These are phyloP conservation scores for Allacma fusca DNA, from an alignment of 2,888 invertebrate genomes.

Conservation along the genomic window DNA sequence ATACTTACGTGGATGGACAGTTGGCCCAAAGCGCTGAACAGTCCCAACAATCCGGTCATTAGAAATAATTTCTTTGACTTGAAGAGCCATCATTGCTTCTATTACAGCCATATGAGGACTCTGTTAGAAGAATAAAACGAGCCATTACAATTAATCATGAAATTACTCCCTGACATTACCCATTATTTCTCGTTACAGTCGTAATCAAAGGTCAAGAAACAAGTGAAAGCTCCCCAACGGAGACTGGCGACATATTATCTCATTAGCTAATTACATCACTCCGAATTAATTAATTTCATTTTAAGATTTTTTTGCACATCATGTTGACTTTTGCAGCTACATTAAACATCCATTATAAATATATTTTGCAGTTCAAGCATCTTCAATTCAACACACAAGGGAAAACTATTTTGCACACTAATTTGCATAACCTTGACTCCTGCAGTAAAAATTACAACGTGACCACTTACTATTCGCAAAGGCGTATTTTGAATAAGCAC, in stretches of 20 bases:
- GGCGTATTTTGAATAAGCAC: conserved; percentile 95
- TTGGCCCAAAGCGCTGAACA: conserved; percentile 74
- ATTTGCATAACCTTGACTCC: background rate
- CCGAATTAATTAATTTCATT: no score
- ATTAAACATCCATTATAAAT: no score
- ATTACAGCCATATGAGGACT: conserved; percentile 94
- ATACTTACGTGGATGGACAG: conserved; percentile 59
- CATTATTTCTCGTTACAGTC: background rate
- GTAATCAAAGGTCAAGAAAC: background rate
- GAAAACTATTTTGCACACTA: no score
- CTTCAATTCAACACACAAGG: no score
- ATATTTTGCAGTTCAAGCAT: no score
- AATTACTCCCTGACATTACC: background rate
- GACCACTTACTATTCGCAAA: conserved; percentile 81
- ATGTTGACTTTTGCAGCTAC: no score
- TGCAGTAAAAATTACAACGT: background rate
- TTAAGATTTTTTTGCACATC: no score
- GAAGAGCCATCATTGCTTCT: conserved; percentile 92
- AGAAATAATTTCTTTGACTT: conserved; percentile 90
- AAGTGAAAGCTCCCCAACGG: background rate
- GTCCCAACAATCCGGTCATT: conserved; percentile 86
- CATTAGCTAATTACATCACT: no score
- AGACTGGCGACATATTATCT: background rate
- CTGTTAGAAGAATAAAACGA: conserved; percentile 67
- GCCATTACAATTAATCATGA: background rate